A percentile compares a stretch with the other conserved stretches of the same genome.
These are phyloP conservation scores for Himalopsyche phryganea DNA, from an alignment of 1,140 invertebrate species.

Conservation along the genomic window DNA sequence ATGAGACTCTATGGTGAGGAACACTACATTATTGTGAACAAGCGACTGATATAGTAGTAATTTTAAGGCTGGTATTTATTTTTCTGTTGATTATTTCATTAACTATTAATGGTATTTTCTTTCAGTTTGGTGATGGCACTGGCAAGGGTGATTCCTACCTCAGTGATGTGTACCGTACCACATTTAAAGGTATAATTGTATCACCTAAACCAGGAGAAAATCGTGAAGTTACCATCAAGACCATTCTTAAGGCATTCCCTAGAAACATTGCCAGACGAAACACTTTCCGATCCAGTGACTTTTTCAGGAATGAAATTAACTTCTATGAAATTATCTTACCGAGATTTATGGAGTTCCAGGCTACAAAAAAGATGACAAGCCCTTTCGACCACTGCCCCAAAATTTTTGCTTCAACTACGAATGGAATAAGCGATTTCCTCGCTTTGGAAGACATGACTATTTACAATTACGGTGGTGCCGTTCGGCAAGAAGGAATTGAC, in stretches of 20 bases:
- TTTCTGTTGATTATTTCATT: too few relatives aligned
- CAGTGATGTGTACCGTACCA: slow-evolving; percentile 52
- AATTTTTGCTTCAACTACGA: slow-evolving; percentile 51
- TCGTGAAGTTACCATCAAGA: slow-evolving; percentile 31
- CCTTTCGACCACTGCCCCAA: slow-evolving; percentile 55
- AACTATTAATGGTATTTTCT: too few relatives aligned
- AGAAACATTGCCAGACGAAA: slow-evolving; percentile 54
- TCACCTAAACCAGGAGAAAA: slow-evolving; percentile 34
- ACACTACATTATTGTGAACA: too few relatives aligned
- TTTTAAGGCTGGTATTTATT: too few relatives aligned
- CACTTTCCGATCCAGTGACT: slow-evolving; percentile 56
- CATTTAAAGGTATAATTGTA: slow-evolving; percentile 43
- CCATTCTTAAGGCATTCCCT: slow-evolving; percentile 59
- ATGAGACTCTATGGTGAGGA: too few relatives aligned
- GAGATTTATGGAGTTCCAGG: slow-evolving; percentile 47
- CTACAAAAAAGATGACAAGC: slow-evolving; percentile 43
- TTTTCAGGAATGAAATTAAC: slow-evolving; percentile 59
- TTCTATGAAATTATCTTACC: slow-evolving; percentile 57
- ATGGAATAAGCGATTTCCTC: slow-evolving; percentile 65
- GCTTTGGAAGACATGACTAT: slow-evolving; percentile 61
- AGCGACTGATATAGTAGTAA: too few relatives aligned
- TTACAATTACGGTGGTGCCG: slow-evolving; percentile 50
- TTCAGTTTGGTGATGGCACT: slow-evolving; percentile 22
- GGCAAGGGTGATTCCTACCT: slow-evolving; percentile 60
- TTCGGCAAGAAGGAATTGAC: slow-evolving; percentile 54